phyloP scores from a whole-genome alignment of 2,797 vertebrate species.

The Cuculus canorus region DNA sequence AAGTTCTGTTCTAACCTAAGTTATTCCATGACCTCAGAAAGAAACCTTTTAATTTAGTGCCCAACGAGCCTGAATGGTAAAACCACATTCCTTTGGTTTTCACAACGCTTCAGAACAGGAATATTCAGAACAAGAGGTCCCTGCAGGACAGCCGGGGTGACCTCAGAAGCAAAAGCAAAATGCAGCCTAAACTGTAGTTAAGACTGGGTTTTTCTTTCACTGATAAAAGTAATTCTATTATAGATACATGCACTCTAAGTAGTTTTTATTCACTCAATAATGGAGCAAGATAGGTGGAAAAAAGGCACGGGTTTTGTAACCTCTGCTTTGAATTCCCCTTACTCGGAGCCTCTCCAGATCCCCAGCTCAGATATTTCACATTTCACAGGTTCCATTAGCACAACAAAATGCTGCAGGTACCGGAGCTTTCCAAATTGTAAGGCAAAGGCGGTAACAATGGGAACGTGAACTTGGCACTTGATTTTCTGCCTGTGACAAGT shows the following conservation, averaged over 20 bases:
- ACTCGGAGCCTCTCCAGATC: neutral
- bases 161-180: neutral
- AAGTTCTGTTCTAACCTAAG: too few relatives aligned
- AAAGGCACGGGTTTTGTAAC: neutral
- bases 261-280: neutral
- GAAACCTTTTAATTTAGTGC: neutral
- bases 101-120: too few relatives aligned
- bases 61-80: neutral
- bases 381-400: neutral
- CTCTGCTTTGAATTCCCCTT: neutral
- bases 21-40: neutral
- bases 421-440: neutral
- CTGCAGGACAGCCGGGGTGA: neutral
- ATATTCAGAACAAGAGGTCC: neutral
- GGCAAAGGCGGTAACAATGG: neutral
- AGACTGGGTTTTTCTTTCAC: neutral
- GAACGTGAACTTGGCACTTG: neutral
- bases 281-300: neutral
- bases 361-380: neutral
- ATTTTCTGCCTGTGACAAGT: neutral
- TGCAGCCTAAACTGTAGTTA: too few relatives aligned
- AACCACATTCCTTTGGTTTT: too few relatives aligned
- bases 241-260: accelerated
- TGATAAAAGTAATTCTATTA: neutral
- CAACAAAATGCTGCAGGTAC: neutral